Evolutionary conservation across 2,888 invertebrate species (phyloP), one percentile per base, ranked within the genome.

Genomic region (Troilus luridus): DNA sequence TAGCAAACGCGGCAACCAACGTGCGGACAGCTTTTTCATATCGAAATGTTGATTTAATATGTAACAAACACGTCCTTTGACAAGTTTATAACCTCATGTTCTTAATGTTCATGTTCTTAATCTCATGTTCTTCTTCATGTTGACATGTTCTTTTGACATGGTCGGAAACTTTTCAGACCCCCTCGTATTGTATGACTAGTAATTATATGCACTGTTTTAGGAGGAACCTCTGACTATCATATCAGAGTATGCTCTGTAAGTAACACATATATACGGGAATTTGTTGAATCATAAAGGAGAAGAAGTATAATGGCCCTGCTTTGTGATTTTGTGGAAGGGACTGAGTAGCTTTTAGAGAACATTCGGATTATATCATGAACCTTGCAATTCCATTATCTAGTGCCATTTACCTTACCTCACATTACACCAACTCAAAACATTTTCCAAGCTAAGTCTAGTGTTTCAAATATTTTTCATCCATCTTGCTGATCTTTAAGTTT

Each of bases 321-420:
- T 64, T 64, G 64, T 64, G 64, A 64, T 64, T 64, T 64, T 19
- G 64, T 24, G 11, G n/a, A 19, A 9, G n/a, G 0, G 64, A 21
- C n/a, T 64, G 64, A 64, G 64, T 64, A n/a, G 64, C 64, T 64
- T 11, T 64, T 64, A 64, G n/a, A n/a, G 64, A n/a, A 64, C 64
- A 24, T 64, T 64, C n/a, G 3, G 64, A 9, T 64, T 10, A 64
- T 64, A n/a, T 64, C 64, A 21, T 10, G 62, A n/a, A 10, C n/a
- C 9, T n/a, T n/a, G n/a, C 6, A 19, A 64, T 64, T 64, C n/a
- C 8, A n/a, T 64, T 64, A 64, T 10, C 64, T n/a, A 11, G 64
- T n/a, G n/a, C n/a, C n/a, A 64, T n/a, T 1, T 12, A n/a, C 64
- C 5, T 41, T 41, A 41, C 41, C 41, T 41, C 41, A 7, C 21